Evolutionary conservation across 2,888 invertebrate genomes (phyloP), one percentile per base, ranked within the genome.

Genomic region (Junonia oenone): DNA sequence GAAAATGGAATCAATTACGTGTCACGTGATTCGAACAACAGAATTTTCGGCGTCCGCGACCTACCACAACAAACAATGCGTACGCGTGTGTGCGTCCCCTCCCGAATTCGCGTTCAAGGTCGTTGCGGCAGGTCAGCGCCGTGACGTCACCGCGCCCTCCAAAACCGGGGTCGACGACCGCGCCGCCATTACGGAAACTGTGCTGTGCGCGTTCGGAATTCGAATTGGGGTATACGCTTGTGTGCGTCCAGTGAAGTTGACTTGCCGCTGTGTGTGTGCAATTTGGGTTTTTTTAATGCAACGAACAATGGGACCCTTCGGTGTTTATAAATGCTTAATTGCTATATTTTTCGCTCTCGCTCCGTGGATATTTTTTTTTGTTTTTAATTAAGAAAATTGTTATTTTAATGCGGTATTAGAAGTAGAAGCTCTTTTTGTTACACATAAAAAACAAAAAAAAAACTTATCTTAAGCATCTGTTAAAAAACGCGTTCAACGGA

Each of bases 101-200:
- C 51, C 61, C 56, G 52, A 61, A 61, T 61, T 73, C 62, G 62
- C 68, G 69, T 69, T 80, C 88, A 89, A 90, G 89, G 89, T 84
- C 86, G 66, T 70, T 83, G 85, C 68, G 87, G 88, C 80, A 89
- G 89, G 88, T 84, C 84, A 79, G 81, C 69, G 69, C 61, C 68
- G 80, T 89, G 89, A 89, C 89, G 89, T 90, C 87, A 89, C 68
- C 66, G 75, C 83, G 85, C 86, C 89, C 88, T 83, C 87, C 86
- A 87, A 90, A 89, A 80, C 80, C 67, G 52, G 78, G 88, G 82
- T 85, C 78, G 70, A 69, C 73, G 85, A 75, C 82, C 88, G 79
- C 79, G 81, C 76, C 76, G 81, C 82, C 83, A 83, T 81, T 75
- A 79, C 86, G 86, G 88, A 86, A 87, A 88, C 85, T 83, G 86